These are phyloP conservation scores for Trachymyrmex cornetzi DNA, from an alignment of 1,140 invertebrate species.

Conservation along the genomic window DNA sequence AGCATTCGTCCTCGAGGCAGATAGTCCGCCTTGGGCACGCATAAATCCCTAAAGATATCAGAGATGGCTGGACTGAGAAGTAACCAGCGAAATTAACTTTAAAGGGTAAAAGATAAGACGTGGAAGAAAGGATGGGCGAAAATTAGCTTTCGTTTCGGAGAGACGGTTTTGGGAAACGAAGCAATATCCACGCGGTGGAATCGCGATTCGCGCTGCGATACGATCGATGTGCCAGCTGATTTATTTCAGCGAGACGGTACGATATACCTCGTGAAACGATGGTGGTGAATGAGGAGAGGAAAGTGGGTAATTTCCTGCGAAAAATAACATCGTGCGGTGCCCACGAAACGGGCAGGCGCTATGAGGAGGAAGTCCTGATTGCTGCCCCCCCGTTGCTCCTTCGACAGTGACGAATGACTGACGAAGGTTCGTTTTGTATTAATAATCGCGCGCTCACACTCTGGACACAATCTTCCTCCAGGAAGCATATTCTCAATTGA, in stretches of 20 bases:
- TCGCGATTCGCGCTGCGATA: slow-evolving; percentile 29
- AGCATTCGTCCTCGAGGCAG: neutral
- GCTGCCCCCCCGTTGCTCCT: slow-evolving; percentile 6
- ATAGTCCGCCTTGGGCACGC: neutral
- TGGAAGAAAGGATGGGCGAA: neutral
- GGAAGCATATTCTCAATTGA: slow-evolving; percentile 9
- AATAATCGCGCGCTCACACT: slow-evolving; percentile 29
- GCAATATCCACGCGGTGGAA: neutral
- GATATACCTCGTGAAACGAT: neutral
- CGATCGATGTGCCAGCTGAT: slow-evolving; percentile 21
- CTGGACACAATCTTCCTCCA: neutral
- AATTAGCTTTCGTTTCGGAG: neutral
- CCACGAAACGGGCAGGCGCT: slow-evolving; percentile 10
- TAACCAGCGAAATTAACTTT: slow-evolving; percentile 47
- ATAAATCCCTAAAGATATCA: slow-evolving; percentile 54
- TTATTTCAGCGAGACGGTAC: slow-evolving; percentile 27
- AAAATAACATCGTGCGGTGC: slow-evolving; percentile 38
- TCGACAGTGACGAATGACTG: slow-evolving; percentile 48
- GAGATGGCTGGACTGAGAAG: slow-evolving; percentile 15
- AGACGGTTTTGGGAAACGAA: slow-evolving; percentile 15
- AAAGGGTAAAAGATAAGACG: slow-evolving; percentile 35
- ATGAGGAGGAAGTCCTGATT: slow-evolving; percentile 21
- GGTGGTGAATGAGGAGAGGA: slow-evolving; percentile 10
- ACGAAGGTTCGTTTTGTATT: slow-evolving; percentile 50
- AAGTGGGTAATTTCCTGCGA: slow-evolving; percentile 57